Base-by-base conservation (phyloP, 2,113 vertebrate genomes). In the Coptodon bakossiorum region DNA sequence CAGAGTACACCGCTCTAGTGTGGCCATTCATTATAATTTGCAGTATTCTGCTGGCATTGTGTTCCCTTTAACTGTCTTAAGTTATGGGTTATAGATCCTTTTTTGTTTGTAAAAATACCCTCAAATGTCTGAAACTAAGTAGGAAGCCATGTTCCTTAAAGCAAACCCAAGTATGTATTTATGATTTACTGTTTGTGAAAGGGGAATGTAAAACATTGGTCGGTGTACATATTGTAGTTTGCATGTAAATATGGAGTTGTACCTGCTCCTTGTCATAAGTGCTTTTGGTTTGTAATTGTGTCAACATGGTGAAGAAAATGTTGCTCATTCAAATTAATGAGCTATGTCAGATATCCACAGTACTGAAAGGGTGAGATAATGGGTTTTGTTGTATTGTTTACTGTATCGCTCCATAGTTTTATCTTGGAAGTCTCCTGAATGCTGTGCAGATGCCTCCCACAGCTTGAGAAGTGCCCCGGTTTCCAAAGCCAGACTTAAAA, bases 171-270 rank as follows among this genome's bases (percentile, higher is more conserved):
- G 63, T 66, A 40, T 91, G 27, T 84, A 40, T 84, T 84, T 80
- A 68, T 76, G 4, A 78, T 84, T 89, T 88, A 71, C 57, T 86
- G 27, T 73, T 78, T 73, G 88, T 82, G 48, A 83, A 52, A 86
- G 40, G 36, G 19, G 13, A 43, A 48, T 85, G 17, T 45, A 43
- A 59, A 63, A 66, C 19, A 61, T 86, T 71, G 50, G 3, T 90
- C 9, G 63, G 31, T 93, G 87, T 91, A 90, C 16, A 87, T 83
- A 86, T 85, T 88, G 45, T 84, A 68, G 80, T 90, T 83, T 92
- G 88, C 83, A 91, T 95, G 91, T 93, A 91, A 90, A 93, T 90
- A 90, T 83, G 57, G 83, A 52, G 79, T 87, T 54, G 24, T 45
- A 83, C 63, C 50, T 80, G 29, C 27, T 86, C 24, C 14, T 80